Base-by-base conservation (phyloP, 2,113 vertebrate species). In the Formicarius rufipectus region DNA sequence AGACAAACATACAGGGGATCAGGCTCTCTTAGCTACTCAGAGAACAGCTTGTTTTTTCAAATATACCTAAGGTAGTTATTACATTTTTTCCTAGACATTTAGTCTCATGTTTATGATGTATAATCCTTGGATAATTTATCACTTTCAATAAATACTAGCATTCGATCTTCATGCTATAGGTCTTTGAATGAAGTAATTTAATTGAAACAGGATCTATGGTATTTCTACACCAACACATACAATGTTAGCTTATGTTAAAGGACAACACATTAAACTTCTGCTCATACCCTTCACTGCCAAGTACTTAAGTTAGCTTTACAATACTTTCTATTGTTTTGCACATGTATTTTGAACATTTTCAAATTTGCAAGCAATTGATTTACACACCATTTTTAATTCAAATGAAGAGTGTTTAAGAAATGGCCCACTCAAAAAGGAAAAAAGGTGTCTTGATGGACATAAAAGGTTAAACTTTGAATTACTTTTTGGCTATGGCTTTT, bases 91-190 rank as follows among this genome's bases (percentile, higher is more conserved):
- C 71, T 88, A 80, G 77, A 66, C 55, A 42, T 20, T 18, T 47
- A 86, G 58, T 67, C 66, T 50, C 23, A 24, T 73, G 84, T 91
- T 93, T 94, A 71, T 86, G 78, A 95, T 74, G 76, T 63, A 47
- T 83, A 94, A 77, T 86, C 68, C 89, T 74, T 67, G 75, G 62
- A 78, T 77, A 78, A 89, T 93, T 96, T 94, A 94, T 97, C 63
- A 60, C 66, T 93, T 96, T 78, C 68, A 93, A 80, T 77, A 96
- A 95, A 88, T 86, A 86, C 76, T 37, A 68, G 68, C 40, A 71
- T 94, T 94, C 4, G 37, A 72, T 95, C 50, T 92, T 90, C 45
- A 31, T 72, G 73, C 49, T 90, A 66, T 33, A 31, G 49, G 42
- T 92, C 56, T 87, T 95, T 87, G 81, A 74, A 25, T 84, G 73